These are phyloP conservation scores for Dendrocincla tyrannina DNA, from an alignment of 2,797 vertebrate genomes.

Conservation along the genomic window DNA sequence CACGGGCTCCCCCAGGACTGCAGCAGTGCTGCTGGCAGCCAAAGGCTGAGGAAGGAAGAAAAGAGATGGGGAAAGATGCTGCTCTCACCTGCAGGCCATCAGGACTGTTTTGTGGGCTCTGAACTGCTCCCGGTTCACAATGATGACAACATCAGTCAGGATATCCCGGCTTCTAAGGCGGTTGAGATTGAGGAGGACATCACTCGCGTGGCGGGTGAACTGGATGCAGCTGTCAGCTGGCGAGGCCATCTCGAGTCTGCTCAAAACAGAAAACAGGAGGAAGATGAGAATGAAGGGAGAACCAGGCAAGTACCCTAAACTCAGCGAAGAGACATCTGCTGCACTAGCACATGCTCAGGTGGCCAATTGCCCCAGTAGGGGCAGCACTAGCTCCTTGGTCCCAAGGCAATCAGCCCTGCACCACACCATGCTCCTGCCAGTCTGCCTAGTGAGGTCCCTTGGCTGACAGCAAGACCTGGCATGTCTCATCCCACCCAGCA, in stretches of 20 bases:
- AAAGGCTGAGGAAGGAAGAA: neutral
- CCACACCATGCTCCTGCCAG: neutral
- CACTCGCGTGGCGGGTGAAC: slow-evolving; percentile 97
- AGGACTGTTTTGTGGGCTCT: slow-evolving; percentile 98
- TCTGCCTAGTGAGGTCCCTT: neutral
- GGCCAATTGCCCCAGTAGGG: neutral
- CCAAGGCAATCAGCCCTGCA: neutral
- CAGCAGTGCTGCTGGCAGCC: neutral
- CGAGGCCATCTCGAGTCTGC: slow-evolving; percentile 90
- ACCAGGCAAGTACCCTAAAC: neutral
- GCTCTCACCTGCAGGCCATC: slow-evolving; percentile 97
- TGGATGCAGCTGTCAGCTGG: slow-evolving; percentile 98
- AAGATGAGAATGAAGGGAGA: neutral
- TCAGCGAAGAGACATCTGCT: neutral
- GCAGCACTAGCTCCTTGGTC: neutral
- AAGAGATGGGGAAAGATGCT: neutral
- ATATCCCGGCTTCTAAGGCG: slow-evolving; percentile 94
- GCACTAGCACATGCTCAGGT: neutral
- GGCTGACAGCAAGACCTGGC: neutral
- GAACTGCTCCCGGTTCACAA: slow-evolving; percentile 96
- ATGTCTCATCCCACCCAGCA: neutral
- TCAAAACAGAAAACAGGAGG: slow-evolving; percentile 10
- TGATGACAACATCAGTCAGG: slow-evolving; percentile 95
- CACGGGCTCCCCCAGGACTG: fast-evolving
- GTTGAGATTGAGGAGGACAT: slow-evolving; percentile 96